Base-by-base conservation (phyloP, 2,113 vertebrate species). In the Suricata suricatta region DNA sequence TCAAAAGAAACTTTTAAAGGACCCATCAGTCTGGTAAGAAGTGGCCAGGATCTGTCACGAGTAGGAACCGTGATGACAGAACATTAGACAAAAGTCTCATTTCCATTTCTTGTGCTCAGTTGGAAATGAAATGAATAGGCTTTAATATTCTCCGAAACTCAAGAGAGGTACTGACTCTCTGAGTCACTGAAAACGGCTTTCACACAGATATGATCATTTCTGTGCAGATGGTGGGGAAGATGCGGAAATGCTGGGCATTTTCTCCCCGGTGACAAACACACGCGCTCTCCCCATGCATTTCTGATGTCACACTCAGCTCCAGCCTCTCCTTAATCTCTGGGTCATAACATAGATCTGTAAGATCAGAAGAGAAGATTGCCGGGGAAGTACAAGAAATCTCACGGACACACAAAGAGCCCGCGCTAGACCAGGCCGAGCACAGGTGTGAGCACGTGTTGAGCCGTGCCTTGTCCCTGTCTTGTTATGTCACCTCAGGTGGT, bases 371-470 rank as follows among this genome's bases (percentile, higher is more conserved):
- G 13, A 35, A 76, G 60, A 33, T 15, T 25, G 44, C 13, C 2
- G 0, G 15, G 17, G 23, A 81, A 88, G 47, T 4, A 15, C n/a
- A 71, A 88, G 41, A n/a, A 47, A 52, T 25, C 11, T 38, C 76
- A n/a, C 31, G 29, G 47, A 27, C 52, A 63, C 47, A 44, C 17
- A 25, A 12, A 25, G 12, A 23, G 3, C 54, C 3, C 0, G 0
- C 19, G 50, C 35, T 21, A 21, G 47, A 9, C 19, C 17, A 11
- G 11, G 31, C 57, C 35, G 33, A 38, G 47, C 8, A 1, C 13
- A 17, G 17, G 3, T 0, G 0, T 33, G 54, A 76, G 4, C 1
- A 0, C 5, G 0, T 0, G 5, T 1, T 25, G 60, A 71, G 52
- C 0, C 0, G 27, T 11, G 9, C 1, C 77, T 31, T 31, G 7